Conservation (phyloP, 2,888 invertebrate species). For the Cerastis rubricosa region DNA sequence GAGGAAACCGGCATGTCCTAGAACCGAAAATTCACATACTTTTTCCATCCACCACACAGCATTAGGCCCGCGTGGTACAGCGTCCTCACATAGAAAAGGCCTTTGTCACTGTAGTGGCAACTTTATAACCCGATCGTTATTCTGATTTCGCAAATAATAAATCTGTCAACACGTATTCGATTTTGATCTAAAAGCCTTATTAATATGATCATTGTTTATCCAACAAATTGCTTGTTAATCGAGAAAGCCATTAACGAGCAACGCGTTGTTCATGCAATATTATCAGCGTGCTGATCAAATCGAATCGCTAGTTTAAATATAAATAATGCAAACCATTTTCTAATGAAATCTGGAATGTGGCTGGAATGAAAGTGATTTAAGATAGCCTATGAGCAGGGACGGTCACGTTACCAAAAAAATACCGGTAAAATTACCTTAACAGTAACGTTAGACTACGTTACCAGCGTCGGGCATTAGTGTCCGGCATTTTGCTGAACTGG, state of each 20-base stretch:
- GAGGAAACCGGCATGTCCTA: neutral
- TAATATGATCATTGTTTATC: slow-evolving; percentile 51
- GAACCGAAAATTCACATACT: neutral
- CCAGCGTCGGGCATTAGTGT: too few species aligned
- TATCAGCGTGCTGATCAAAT: slow-evolving; percentile 43
- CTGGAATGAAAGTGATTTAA: neutral
- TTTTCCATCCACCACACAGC: neutral
- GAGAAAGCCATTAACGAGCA: slow-evolving; percentile 47
- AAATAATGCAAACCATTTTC: slow-evolving; percentile 32
- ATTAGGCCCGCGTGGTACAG: neutral
- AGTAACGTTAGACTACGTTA: too few species aligned
- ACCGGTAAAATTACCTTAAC: too few species aligned
- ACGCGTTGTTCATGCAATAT: slow-evolving; percentile 31
- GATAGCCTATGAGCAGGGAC: neutral
- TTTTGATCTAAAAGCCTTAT: slow-evolving; percentile 41
- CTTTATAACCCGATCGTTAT: neutral
- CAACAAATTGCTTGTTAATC: slow-evolving; percentile 38
- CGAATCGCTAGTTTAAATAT: slow-evolving; percentile 39
- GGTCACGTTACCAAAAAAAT: too few species aligned
- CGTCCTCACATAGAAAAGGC: neutral
- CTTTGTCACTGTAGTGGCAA: neutral
- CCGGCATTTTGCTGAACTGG: too few species aligned
- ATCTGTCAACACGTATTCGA: slow-evolving; percentile 30
- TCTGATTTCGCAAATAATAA: slow-evolving; percentile 8
- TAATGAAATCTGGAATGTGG: slow-evolving; percentile 16